phyloP scores from a whole-genome alignment of 2,113 vertebrate species.

The Percina caprodes region DNA sequence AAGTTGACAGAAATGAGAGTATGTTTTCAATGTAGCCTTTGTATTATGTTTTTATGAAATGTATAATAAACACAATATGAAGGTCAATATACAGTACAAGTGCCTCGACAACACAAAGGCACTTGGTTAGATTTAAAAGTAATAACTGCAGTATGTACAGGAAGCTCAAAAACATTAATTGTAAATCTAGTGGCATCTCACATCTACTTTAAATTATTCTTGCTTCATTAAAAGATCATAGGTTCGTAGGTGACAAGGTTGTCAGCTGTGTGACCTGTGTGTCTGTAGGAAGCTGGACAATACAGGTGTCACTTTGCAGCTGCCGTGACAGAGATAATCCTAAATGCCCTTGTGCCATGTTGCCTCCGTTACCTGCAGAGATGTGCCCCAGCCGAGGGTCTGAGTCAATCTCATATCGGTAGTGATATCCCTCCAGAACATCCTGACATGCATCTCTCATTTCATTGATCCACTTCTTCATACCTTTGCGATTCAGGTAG shows the following conservation, averaged over 20 bases:
- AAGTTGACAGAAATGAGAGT: background rate
- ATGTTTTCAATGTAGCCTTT: background rate
- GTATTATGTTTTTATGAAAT: conserved; percentile 13
- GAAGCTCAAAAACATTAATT: background rate
- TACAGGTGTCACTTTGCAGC: conserved; percentile 63
- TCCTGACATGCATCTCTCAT: conserved; percentile 82
- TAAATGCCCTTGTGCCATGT: conserved; percentile 29
- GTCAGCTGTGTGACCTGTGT: conserved; percentile 54
- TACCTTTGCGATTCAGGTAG: conserved; percentile 85
- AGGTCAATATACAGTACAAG: conserved; percentile 23
- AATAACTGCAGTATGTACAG: conserved; percentile 22
- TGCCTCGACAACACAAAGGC: conserved; percentile 64
- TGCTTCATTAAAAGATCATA: conserved; percentile 20
- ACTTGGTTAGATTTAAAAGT: conserved; percentile 44
- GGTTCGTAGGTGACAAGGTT: conserved; percentile 18
- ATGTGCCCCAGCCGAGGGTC: conserved; percentile 79
- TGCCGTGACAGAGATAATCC: conserved; percentile 52
- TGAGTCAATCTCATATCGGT: conserved; percentile 85
- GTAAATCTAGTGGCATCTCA: conserved; percentile 2
- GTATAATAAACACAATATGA: conserved; percentile 11
- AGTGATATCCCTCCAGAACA: conserved; percentile 84
- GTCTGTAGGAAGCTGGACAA: conserved; percentile 62
- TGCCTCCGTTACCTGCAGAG: conserved; percentile 22
- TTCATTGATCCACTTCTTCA: conserved; percentile 84
- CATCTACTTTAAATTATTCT: background rate